Evolutionary conservation across 2,113 vertebrate genomes (phyloP).

Genomic region (Paraplagusia blochii): DNA sequence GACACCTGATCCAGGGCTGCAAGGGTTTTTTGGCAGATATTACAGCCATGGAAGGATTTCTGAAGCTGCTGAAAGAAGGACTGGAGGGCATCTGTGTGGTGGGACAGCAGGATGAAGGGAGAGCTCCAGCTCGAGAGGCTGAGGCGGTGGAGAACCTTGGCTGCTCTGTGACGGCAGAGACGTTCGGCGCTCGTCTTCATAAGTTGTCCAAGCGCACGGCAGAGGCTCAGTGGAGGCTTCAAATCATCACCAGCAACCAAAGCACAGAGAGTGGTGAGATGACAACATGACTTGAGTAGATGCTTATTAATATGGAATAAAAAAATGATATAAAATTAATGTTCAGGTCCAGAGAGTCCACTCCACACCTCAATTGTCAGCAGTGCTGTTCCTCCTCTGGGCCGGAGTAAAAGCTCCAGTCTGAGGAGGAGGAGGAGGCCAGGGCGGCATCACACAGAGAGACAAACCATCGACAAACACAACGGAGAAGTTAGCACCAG

Average conservation of each 20-base stretch:
- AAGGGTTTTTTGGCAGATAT: slow-evolving; percentile 86
- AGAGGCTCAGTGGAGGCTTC: slow-evolving; percentile 94
- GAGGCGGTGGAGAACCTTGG: slow-evolving; percentile 76
- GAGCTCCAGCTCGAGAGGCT: slow-evolving; percentile 58
- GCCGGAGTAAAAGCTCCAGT: slow-evolving; percentile 65
- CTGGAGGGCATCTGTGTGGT: slow-evolving; percentile 84
- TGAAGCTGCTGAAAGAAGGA: slow-evolving; percentile 83
- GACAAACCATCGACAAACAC: slow-evolving; percentile 73
- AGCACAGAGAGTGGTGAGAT: slow-evolving; percentile 71
- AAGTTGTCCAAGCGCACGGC: slow-evolving; percentile 88
- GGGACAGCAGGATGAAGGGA: slow-evolving; percentile 64
- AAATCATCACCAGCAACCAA: slow-evolving; percentile 87
- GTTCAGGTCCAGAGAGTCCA: slow-evolving; percentile 52
- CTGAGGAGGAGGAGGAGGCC: slow-evolving; percentile 75
- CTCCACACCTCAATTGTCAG: slow-evolving; percentile 14
- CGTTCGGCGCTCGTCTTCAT: slow-evolving; percentile 77
- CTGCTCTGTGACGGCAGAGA: slow-evolving; percentile 77
- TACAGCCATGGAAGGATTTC: slow-evolving; percentile 80
- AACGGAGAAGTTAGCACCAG: slow-evolving; percentile 86
- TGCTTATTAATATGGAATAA: too few relatives aligned
- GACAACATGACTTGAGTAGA: too few relatives aligned
- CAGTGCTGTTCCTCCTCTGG: slow-evolving; percentile 28
- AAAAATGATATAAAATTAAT: background rate
- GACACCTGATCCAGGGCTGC: slow-evolving; percentile 76
- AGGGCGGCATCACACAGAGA: slow-evolving; percentile 69